Conservation (phyloP, 2,113 vertebrate genomes). For the Psophia crepitans region DNA sequence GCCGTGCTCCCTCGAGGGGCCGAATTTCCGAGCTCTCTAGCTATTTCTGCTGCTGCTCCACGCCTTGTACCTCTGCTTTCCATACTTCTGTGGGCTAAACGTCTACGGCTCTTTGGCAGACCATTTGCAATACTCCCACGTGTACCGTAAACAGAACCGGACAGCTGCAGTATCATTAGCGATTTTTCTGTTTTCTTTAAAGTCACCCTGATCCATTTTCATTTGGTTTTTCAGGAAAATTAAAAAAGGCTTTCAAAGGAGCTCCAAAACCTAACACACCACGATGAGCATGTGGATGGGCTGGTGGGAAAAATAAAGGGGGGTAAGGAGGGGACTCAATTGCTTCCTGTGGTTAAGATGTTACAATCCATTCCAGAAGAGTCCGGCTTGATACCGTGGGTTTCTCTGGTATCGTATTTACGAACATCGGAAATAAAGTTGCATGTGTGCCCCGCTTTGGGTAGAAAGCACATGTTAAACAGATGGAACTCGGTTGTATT, state of each 20-base stretch:
- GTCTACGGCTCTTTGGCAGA: background rate
- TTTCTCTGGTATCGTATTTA: slow-evolving; percentile 66
- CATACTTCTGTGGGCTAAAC: background rate
- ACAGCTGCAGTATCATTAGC: background rate
- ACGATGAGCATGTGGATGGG: slow-evolving; percentile 3
- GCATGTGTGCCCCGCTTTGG: slow-evolving; percentile 38
- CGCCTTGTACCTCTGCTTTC: background rate
- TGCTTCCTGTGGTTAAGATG: slow-evolving; percentile 68
- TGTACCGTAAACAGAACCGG: background rate
- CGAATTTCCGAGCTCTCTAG: background rate
- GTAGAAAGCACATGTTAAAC: slow-evolving; percentile 55
- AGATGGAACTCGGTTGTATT: slow-evolving; percentile 68
- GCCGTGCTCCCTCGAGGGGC: rapidly evolving
- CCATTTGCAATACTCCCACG: background rate
- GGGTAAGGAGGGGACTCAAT: background rate
- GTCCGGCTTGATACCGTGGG: slow-evolving; percentile 29
- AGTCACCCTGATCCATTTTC: background rate
- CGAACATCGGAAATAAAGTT: slow-evolving; percentile 59
- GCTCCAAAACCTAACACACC: background rate
- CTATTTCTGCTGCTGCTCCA: background rate
- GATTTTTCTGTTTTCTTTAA: background rate
- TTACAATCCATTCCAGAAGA: slow-evolving; percentile 58
- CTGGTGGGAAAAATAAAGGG: background rate
- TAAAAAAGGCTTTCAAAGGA: background rate
- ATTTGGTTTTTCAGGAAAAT: slow-evolving; percentile 16